Base-by-base conservation (phyloP, 2,113 vertebrate species). In the Perca fluviatilis region DNA sequence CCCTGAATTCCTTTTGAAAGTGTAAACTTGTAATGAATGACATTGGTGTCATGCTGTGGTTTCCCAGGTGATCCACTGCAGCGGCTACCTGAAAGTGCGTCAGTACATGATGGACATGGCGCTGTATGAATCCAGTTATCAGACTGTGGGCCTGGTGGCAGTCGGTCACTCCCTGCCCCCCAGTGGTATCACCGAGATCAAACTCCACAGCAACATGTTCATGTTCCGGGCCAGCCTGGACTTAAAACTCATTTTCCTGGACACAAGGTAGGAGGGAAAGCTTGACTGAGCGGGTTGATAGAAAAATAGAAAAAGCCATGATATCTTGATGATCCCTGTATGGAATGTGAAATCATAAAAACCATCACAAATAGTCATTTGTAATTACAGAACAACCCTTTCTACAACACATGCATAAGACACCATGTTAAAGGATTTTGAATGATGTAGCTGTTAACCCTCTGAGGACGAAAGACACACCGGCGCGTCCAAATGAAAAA, bases 141-240 rank as follows among this genome's bases (percentile, higher is more conserved):
- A 98, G 95, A 97, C 97, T 0, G 94, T 98, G 58, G 97, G 98
- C 57, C 93, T 99, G 86, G 97, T 98, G 93, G 98, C 97, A 0
- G 97, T 99, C 58, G 98, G 97, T 13, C 97, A 99, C 58, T 98
- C 98, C 0, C 87, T 99, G 71, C 97, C 98, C 0, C 97, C 97
- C 78, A 98, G 97, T 15, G 97, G 97, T n/a, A 95, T 97, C 93
- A 98, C 98, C 0, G 98, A 99, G 94, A 96, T 98, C 92, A 98
- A 98, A 86, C 97, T 99, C 30, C 96, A 98, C 89, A 98, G 96
- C 43, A 99, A 98, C 92, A 98, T 98, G 97, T 98, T 99, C 82
- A 99, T 99, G 98, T 99, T 99, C 91, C 94, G 98, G 60, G 98
- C 98, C 71, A 98, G 97, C 58, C 94, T 99, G 23, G 97, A 99